Percentiles rank a stretch among this genome's conserved stretches.
Conservation (phyloP, 2,888 invertebrate genomes). For the Eugnorisma glareosa region DNA sequence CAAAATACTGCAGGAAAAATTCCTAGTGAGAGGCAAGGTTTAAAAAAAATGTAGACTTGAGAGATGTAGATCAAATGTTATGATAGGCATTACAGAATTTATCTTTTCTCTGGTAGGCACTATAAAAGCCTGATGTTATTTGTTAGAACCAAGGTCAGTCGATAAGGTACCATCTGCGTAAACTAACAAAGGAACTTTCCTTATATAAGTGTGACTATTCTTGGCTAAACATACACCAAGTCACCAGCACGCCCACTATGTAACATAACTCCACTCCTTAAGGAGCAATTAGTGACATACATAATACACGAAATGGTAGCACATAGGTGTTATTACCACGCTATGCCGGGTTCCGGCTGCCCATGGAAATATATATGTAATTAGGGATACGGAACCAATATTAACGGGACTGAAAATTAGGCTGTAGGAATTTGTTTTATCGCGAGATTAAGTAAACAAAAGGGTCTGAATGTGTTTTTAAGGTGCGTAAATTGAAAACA, state of each 20-base stretch:
- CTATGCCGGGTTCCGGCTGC: slow-evolving; percentile 11
- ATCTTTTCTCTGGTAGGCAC: background rate
- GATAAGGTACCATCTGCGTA: background rate
- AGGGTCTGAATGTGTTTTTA: background rate
- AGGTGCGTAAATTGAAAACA: background rate
- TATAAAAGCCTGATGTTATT: background rate
- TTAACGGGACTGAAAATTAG: slow-evolving; percentile 19
- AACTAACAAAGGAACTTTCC: background rate
- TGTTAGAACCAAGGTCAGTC: background rate
- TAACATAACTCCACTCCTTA: slow-evolving; percentile 11
- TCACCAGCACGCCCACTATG: background rate
- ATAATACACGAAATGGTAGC: slow-evolving; percentile 25
- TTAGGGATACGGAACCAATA: slow-evolving; percentile 38
- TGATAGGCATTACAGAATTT: background rate
- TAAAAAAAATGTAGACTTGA: background rate
- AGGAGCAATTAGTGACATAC: slow-evolving; percentile 41
- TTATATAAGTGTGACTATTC: slow-evolving; percentile 1
- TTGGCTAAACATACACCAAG: slow-evolving; percentile 17
- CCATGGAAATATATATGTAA: slow-evolving; percentile 43
- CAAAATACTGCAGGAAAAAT: too few species aligned
- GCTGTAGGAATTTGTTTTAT: slow-evolving; percentile 6
- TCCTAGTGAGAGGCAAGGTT: too few species aligned
- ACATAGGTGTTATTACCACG: slow-evolving; percentile 24
- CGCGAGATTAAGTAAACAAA: slow-evolving; percentile 7
- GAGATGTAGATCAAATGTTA: background rate